Evolutionary conservation across 2,888 invertebrate species (phyloP).

Genomic region (Digitonthophagus gazella): DNA sequence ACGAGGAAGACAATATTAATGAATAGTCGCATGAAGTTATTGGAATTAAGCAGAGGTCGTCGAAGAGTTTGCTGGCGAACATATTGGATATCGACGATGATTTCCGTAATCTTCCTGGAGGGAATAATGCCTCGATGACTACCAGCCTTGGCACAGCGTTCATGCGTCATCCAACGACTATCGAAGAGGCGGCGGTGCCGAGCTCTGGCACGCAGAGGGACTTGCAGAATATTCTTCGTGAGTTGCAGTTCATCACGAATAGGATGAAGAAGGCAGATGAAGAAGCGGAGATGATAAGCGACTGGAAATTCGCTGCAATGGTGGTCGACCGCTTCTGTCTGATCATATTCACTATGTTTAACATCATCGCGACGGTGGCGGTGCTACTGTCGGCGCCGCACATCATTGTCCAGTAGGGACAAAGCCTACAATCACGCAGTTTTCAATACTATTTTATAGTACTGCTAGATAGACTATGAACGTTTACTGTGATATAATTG

Average conservation of each 20-base stretch:
- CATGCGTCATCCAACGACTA: slow-evolving; percentile 71
- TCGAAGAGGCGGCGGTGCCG: slow-evolving; percentile 61
- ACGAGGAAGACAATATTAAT: slow-evolving; percentile 86
- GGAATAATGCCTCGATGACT: slow-evolving; percentile 48
- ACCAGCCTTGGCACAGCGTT: slow-evolving; percentile 54
- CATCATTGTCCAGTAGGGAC: slow-evolving; percentile 84
- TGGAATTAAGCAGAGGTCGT: slow-evolving; percentile 91
- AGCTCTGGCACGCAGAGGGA: slow-evolving; percentile 72
- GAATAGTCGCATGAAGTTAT: slow-evolving; percentile 87
- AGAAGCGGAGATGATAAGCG: slow-evolving; percentile 88
- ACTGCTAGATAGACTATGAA: slow-evolving; percentile 43
- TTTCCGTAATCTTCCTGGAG: slow-evolving; percentile 72
- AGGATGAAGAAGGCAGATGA: slow-evolving; percentile 94
- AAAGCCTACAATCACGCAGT: slow-evolving; percentile 34
- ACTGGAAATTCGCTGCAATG: slow-evolving; percentile 99
- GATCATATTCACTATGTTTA: slow-evolving; percentile 92
- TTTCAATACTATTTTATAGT: slow-evolving; percentile 37
- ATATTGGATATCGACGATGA: slow-evolving; percentile 95
- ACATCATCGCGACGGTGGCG: slow-evolving; percentile 88
- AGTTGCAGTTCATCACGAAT: slow-evolving; percentile 91
- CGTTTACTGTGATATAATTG: slow-evolving; percentile 52
- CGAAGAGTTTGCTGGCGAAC: slow-evolving; percentile 90
- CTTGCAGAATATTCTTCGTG: slow-evolving; percentile 85
- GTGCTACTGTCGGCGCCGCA: slow-evolving; percentile 90
- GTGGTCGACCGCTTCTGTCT: slow-evolving; percentile 96